Evolutionary conservation across 2,888 invertebrate genomes (phyloP).

Genomic region (Didymodactylos carnosus): DNA sequence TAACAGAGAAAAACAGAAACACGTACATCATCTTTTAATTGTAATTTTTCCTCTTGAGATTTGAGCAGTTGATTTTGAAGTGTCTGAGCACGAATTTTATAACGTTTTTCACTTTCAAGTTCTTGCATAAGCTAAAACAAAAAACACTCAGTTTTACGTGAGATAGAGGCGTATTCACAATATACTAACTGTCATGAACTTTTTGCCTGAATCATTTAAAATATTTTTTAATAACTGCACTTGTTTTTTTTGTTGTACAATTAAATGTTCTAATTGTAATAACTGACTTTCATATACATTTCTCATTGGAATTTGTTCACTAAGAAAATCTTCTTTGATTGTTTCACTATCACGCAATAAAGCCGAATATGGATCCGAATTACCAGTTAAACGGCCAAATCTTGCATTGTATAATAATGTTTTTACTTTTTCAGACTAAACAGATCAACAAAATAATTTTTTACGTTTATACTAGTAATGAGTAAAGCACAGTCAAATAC

Average conservation of each 20-base stretch:
- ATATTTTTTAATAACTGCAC: conserved; percentile 54
- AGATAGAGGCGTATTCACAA: too few species aligned
- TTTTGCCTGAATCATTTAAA: conserved; percentile 52
- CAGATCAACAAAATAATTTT: conserved; percentile 13
- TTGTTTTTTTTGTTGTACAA: conserved; percentile 55
- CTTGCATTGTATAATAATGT: conserved; percentile 55
- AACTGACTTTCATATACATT: conserved; percentile 58
- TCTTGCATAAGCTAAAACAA: background rate
- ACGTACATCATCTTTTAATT: background rate
- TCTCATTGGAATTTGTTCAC: conserved; percentile 48
- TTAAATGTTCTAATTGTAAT: conserved; percentile 56
- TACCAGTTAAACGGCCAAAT: conserved; percentile 43
- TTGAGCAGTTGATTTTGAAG: background rate
- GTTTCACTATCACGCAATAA: conserved; percentile 55
- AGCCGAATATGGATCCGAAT: conserved; percentile 59
- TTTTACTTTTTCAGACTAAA: conserved; percentile 56
- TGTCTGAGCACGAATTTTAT: background rate
- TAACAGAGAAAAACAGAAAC: too few species aligned
- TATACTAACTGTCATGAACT: too few species aligned
- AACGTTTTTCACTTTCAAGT: background rate
- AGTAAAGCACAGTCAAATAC: conserved; percentile 38
- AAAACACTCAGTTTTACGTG: too few species aligned
- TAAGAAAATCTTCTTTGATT: conserved; percentile 35
- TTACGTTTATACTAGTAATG: too few species aligned
- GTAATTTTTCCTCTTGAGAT: background rate